Base-by-base conservation (phyloP, 2,113 vertebrate species). In the Oreotrochilus melanogaster region DNA sequence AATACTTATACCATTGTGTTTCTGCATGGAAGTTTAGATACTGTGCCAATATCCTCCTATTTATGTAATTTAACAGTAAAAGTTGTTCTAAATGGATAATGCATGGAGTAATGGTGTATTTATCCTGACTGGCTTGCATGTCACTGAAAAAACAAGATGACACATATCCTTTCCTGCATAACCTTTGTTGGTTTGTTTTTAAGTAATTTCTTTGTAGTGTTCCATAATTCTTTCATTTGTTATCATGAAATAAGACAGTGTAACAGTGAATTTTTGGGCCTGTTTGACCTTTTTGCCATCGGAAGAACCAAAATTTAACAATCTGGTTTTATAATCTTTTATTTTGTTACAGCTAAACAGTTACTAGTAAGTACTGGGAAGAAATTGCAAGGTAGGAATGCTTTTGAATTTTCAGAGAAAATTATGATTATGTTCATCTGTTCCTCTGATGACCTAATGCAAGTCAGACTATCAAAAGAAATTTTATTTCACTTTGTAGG, bases 401-500 rank as follows among this genome's bases (percentile, higher is more conserved):
- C 39, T 79, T 61, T 50, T 90, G 60, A 75, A 62, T 79, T 95
- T 56, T 31, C 62, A 79, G 67, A 76, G 81, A 78, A 47, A 89
- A 51, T 62, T 8, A 71, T 65, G 53, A 6, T 28, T 69, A 42
- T 10, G 47, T 54, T 72, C 6, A 6, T 91, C 19, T 42, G 28
- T 82, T 94, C 37, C 30, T 86, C 27, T 89, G 35, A 83, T 19
- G 67, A 17, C 24, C 62, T 86, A 21, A 31, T 73, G 24, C 48
- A 21, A 88, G 64, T 62, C 66, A 78, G 64, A 17, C 14, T 81
- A 6, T 78, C 24, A 61, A 70, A 87, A 78, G 24, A 39, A 39
- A 39, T 39, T 39, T 28, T 88, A 67, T 69, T 86, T 88, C 43
- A 96, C 69, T 92, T 95, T 95, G 64, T 90, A 99, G 99, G 98